Conservation (phyloP, 2,797 vertebrate species). For the Triplophysa yarkandensis region DNA sequence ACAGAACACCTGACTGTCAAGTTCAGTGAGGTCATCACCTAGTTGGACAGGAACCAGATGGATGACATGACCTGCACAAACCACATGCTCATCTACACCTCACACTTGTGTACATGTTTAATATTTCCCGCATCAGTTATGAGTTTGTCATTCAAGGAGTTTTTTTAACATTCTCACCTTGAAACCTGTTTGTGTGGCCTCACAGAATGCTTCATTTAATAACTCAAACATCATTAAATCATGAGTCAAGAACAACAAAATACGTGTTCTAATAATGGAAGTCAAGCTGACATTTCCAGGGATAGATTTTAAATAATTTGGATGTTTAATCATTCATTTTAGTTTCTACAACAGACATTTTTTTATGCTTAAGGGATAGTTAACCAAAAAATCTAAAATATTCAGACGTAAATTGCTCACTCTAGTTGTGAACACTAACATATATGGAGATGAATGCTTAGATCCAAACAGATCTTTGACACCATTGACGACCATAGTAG, state of each 20-base stretch:
- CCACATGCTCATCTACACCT: not conserved
- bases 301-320: not conserved
- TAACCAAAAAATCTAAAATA: too few relatives aligned
- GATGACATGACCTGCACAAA: not conserved
- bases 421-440: too few relatives aligned
- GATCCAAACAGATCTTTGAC: too few relatives aligned
- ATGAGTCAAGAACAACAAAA: not conserved
- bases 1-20: constrained; percentile 79
- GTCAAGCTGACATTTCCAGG: not conserved
- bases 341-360: not conserved
- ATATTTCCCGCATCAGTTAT: not conserved
- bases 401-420: too few relatives aligned
- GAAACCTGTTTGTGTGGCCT: not conserved
- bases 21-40: constrained; percentile 79
- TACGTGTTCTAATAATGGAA: not conserved
- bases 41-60: constrained; percentile 84
- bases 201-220: not conserved
- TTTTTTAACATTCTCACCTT: constrained; percentile 5
- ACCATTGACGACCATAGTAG: too few relatives aligned
- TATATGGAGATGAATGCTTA: too few relatives aligned
- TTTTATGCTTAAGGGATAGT: too few relatives aligned
- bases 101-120: constrained; percentile 1
- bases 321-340: too few relatives aligned
- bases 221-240: not conserved
- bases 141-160: not conserved